These are phyloP conservation scores for Oreocharis arfaki DNA, from an alignment of 2,113 vertebrate genomes.

Conservation along the genomic window DNA sequence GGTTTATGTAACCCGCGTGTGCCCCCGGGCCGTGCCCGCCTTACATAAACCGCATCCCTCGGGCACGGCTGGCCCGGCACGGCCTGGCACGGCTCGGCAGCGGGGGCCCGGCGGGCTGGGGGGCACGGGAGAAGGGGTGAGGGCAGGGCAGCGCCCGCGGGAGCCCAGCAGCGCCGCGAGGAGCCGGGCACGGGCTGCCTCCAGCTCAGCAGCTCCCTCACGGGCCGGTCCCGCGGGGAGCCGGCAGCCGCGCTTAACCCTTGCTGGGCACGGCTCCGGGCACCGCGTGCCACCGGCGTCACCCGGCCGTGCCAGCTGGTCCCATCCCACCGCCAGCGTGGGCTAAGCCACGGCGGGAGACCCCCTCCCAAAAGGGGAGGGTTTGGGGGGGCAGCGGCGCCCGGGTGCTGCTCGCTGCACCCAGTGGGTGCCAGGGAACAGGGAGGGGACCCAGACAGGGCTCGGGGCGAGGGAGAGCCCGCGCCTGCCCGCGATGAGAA, in stretches of 20 bases:
- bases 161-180: neutral
- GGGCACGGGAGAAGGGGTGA: neutral
- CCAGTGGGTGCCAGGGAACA: constrained; percentile 37
- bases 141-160: neutral
- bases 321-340: accelerated
- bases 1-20: neutral
- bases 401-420: neutral
- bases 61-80: neutral
- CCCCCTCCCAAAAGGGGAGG: accelerated
- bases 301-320: neutral
- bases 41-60: neutral
- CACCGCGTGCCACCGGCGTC: neutral
- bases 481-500: constrained; percentile 14
- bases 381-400: neutral
- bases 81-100: neutral
- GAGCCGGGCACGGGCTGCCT: neutral
- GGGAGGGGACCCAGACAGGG: constrained; percentile 51
- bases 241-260: neutral
- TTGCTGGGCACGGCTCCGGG: neutral
- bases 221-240: neutral
- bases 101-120: neutral
- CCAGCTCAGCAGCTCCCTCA: neutral
- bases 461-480: constrained; percentile 27
- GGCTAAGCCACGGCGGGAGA: accelerated
- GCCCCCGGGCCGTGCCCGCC: neutral